These are phyloP conservation scores for Betta splendens DNA, from an alignment of 2,797 vertebrate species.

Conservation along the genomic window DNA sequence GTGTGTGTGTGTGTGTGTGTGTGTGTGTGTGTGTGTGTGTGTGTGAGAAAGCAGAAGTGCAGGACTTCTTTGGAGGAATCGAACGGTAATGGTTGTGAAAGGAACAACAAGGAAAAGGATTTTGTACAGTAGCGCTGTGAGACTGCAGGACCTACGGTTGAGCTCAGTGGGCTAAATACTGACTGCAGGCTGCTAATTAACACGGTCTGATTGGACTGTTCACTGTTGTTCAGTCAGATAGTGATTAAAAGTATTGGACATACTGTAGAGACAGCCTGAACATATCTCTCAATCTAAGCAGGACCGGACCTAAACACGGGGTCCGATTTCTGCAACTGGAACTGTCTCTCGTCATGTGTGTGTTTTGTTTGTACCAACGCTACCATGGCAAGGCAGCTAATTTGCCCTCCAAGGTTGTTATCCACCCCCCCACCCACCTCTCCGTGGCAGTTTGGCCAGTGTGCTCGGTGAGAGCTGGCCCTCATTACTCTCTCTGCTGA, in stretches of 20 bases:
- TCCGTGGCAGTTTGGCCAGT: conserved; percentile 46
- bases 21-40: conserved; percentile 22
- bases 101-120: too few relatives aligned
- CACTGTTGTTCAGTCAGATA: too few relatives aligned
- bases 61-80: conserved; percentile 69
- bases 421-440: conserved; percentile 1
- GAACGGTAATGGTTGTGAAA: conserved; percentile 73
- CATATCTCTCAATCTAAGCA: neutral
- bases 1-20: conserved; percentile 32
- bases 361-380: conserved; percentile 49
- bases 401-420: conserved; percentile 59
- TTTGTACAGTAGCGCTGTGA: too few relatives aligned
- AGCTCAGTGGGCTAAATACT: neutral
- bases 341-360: conserved; percentile 29
- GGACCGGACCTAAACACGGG: neutral
- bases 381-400: conserved; percentile 33
- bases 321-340: conserved; percentile 22
- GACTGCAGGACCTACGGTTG: neutral
- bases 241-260: neutral
- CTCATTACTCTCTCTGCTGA: conserved; percentile 72
- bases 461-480: conserved; percentile 57
- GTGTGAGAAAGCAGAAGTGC: conserved; percentile 32
- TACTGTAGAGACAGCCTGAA: neutral
- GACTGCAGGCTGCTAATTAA: neutral
- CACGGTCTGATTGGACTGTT: neutral